Evolutionary conservation across 2,888 invertebrate species (phyloP).

Genomic region (Dorcus hopei): DNA sequence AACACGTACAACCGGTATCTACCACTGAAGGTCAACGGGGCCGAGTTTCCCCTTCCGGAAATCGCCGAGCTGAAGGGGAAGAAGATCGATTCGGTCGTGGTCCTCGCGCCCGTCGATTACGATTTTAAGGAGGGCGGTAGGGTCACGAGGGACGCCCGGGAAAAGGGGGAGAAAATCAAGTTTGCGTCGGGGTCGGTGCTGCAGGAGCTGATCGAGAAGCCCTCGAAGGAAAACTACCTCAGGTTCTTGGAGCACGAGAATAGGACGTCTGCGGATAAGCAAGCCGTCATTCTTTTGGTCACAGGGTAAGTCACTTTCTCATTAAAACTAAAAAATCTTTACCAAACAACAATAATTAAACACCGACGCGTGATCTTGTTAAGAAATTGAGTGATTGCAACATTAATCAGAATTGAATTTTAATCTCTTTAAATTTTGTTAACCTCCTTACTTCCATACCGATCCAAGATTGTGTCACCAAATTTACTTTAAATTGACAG

Average conservation of each 20-base stretch:
- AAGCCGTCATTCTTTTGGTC: constrained; percentile 78
- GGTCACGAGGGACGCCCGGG: constrained; percentile 55
- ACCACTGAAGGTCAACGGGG: constrained; percentile 79
- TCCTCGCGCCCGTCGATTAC: constrained; percentile 78
- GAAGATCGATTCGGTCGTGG: constrained; percentile 80
- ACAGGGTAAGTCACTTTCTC: constrained; percentile 64
- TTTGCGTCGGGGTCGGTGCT: constrained; percentile 73
- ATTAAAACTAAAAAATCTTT: too few species aligned
- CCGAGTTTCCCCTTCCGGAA: constrained; percentile 81
- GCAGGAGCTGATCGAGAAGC: constrained; percentile 71
- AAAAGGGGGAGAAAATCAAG: constrained; percentile 65
- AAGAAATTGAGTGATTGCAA: too few species aligned
- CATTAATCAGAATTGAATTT: too few species aligned
- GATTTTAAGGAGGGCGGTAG: constrained; percentile 54
- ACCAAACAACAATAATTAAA: too few species aligned
- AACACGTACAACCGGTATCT: constrained; percentile 79
- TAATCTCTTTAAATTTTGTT: too few species aligned
- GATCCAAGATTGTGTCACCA: too few species aligned
- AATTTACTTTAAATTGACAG: too few species aligned
- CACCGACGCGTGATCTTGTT: too few species aligned
- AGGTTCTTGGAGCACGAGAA: constrained; percentile 78
- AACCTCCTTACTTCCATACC: too few species aligned
- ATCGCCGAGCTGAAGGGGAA: constrained; percentile 71
- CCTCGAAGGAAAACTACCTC: constrained; percentile 73
- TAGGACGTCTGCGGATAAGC: constrained; percentile 68